These are phyloP conservation scores for Callaeas wilsoni DNA, from an alignment of 2,113 vertebrate genomes.

Conservation along the genomic window DNA sequence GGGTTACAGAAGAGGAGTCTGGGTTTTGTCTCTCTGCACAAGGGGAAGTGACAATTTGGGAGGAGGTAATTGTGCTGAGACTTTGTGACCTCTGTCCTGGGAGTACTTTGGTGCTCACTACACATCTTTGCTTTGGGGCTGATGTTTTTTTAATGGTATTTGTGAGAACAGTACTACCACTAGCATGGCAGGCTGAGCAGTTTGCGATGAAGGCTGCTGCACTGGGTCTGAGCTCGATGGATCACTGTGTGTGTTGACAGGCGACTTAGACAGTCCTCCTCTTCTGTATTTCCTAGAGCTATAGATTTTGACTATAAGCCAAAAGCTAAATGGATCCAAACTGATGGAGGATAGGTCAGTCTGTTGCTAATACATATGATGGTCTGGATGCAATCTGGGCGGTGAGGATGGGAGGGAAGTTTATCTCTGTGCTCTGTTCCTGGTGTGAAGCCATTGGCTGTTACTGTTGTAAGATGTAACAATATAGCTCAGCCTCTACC, in stretches of 20 bases:
- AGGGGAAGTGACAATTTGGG: background rate
- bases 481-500: background rate
- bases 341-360: background rate
- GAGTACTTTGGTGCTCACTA: background rate
- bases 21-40: background rate
- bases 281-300: background rate
- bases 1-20: background rate
- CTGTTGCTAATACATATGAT: background rate
- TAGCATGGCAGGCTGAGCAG: background rate
- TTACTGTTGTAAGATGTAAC: background rate
- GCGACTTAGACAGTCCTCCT: background rate
- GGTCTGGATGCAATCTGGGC: constrained; percentile 16
- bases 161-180: background rate
- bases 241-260: background rate
- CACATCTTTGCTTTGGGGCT: background rate
- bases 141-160: background rate
- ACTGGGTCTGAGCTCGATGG: background rate
- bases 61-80: background rate
- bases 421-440: background rate
- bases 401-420: background rate
- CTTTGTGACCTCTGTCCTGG: background rate
- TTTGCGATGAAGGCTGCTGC: background rate
- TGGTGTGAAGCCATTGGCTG: background rate
- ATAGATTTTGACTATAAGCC: background rate
- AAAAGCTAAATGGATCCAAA: constrained; percentile 19